phyloP scores from a whole-genome alignment of 2,797 vertebrate species.

The Sebastes nivosus region DNA sequence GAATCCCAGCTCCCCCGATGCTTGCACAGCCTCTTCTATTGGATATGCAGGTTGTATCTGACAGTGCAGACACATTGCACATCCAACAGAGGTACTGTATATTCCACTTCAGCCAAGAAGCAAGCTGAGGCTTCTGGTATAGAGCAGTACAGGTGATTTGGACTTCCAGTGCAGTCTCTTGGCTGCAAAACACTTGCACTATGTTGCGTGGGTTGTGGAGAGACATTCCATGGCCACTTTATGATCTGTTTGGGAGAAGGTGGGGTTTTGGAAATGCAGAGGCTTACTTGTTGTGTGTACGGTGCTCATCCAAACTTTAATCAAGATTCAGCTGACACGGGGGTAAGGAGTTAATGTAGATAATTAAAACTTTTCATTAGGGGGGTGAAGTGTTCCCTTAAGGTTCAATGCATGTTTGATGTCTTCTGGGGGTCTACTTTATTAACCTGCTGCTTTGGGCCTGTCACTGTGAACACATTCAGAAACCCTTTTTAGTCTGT shows the following conservation, averaged over 20 bases:
- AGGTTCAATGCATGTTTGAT: conserved; percentile 48
- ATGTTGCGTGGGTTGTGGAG: conserved; percentile 37
- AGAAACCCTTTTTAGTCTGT: conserved; percentile 24
- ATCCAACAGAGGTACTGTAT: conserved; percentile 15
- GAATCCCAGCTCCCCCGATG: conserved; percentile 2
- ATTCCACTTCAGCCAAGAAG: conserved; percentile 32
- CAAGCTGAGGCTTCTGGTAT: conserved; percentile 15
- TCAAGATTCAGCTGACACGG: conserved; percentile 59
- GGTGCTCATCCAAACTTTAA: conserved; percentile 47
- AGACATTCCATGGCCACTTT: conserved; percentile 45
- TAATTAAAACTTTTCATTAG: conserved; percentile 66
- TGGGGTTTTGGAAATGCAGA: conserved; percentile 11
- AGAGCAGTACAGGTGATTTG: conserved; percentile 22
- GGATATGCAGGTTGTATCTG: conserved; percentile 27
- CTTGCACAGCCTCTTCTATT: conserved; percentile 7
- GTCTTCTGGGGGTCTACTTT: conserved; percentile 50
- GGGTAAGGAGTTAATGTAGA: conserved; percentile 55
- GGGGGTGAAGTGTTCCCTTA: conserved; percentile 37
- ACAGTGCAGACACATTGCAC: conserved; percentile 26
- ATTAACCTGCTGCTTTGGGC: conserved; percentile 57
- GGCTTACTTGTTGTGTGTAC: conserved; percentile 27
- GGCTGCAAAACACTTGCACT: conserved; percentile 30
- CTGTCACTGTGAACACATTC: conserved; percentile 30
- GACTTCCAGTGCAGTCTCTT: conserved; percentile 17
- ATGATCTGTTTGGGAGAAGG: conserved; percentile 32